Evolutionary conservation across 2,888 invertebrate genomes (phyloP).

Genomic region (Tetragnatha montana): DNA sequence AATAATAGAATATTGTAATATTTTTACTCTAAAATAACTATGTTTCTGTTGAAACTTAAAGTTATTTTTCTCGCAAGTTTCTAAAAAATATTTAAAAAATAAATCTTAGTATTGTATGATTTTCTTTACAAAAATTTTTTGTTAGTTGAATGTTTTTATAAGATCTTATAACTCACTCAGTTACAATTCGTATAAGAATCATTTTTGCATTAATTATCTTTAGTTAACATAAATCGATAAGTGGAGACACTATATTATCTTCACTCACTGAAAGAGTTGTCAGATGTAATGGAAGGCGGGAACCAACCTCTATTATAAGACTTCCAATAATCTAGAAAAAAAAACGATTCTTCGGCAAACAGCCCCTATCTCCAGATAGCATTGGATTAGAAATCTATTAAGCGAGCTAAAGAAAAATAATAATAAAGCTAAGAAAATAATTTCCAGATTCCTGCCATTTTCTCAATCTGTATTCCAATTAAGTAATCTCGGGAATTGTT

Average conservation of each 20-base stretch:
- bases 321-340: not conserved
- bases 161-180: too few species aligned
- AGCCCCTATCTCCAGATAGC: not conserved
- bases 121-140: too few species aligned
- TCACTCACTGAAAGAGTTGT: not conserved
- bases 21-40: too few species aligned
- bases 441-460: not conserved
- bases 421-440: not conserved
- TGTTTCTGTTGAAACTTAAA: too few species aligned
- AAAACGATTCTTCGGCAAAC: not conserved
- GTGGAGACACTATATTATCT: not conserved
- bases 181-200: too few species aligned
- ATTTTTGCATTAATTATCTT: too few species aligned
- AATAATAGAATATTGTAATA: too few species aligned
- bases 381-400: not conserved
- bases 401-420: not conserved
- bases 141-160: too few species aligned
- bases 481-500: not conserved
- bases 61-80: too few species aligned
- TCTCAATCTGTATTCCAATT: not conserved
- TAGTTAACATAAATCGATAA: too few species aligned
- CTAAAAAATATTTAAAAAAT: too few species aligned
- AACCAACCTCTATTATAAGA: not conserved
- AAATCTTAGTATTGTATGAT: too few species aligned
- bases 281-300: not conserved